These are phyloP conservation scores for Pseudobourletiella spinata DNA, from an alignment of 1,140 invertebrate genomes.

Conservation along the genomic window DNA sequence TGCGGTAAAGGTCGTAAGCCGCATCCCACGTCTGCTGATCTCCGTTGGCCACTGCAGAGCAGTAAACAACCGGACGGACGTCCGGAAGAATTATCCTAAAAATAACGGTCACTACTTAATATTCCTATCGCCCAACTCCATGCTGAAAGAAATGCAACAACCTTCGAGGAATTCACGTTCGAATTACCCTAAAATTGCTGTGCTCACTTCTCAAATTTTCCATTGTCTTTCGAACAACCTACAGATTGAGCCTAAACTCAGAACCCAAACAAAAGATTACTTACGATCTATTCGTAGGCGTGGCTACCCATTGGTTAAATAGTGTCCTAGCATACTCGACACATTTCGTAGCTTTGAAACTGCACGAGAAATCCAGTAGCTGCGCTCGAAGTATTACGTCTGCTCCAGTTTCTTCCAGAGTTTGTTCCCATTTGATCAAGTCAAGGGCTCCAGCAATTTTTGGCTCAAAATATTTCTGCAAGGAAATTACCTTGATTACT, in stretches of 20 bases:
- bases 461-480: slow-evolving; percentile 24
- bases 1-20: slow-evolving; percentile 56
- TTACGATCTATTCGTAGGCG: slow-evolving; percentile 9
- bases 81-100: slow-evolving; percentile 21
- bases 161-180: too few species aligned
- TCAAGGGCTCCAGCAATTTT: slow-evolving; percentile 11
- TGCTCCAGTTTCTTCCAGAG: slow-evolving; percentile 5
- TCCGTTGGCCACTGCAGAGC: slow-evolving; percentile 62
- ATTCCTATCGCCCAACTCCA: too few species aligned
- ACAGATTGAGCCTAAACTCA: too few species aligned
- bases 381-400: slow-evolving; percentile 13
- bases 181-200: too few species aligned
- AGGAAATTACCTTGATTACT: neutral
- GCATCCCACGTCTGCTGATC: slow-evolving; percentile 66
- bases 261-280: too few species aligned
- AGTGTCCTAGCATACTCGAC: slow-evolving; percentile 10
- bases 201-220: too few species aligned
- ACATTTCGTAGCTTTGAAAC: slow-evolving; percentile 11
- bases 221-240: too few species aligned
- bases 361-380: slow-evolving; percentile 21
- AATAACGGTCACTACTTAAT: too few species aligned
- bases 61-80: slow-evolving; percentile 52
- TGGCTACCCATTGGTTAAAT: slow-evolving; percentile 3
- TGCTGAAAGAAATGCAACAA: too few species aligned
- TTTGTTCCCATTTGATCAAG: slow-evolving; percentile 25